A percentile compares a stretch with the other conserved stretches of the same genome.
phyloP scores from a whole-genome alignment of 2,888 invertebrate genomes.

The Podabrus alpinus region DNA sequence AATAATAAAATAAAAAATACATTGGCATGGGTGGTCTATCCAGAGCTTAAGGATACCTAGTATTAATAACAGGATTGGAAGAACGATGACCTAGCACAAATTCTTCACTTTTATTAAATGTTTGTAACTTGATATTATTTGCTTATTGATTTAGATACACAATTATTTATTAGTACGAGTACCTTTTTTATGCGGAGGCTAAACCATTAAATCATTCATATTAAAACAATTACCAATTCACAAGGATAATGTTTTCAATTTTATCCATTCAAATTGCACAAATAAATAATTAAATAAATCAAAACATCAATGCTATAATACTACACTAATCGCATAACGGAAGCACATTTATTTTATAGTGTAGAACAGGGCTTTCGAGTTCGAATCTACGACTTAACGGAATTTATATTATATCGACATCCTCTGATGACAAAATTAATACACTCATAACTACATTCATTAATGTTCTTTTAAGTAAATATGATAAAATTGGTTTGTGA shows the following conservation, averaged over 20 bases:
- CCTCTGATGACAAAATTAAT: not conserved
- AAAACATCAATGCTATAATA: not conserved
- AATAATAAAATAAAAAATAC: not conserved
- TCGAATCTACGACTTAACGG: not conserved
- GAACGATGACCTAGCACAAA: not conserved
- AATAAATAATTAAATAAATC: not conserved
- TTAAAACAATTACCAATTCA: not conserved
- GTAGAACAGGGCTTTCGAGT: not conserved
- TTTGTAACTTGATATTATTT: not conserved
- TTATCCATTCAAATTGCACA: not conserved
- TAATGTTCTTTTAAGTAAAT: not conserved
- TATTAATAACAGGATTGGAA: not conserved
- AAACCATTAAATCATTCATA: not conserved
- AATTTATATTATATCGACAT: not conserved
- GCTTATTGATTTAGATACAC: not conserved
- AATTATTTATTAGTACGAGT: constrained; percentile 1
- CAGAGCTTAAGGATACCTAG: not conserved
- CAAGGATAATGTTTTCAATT: not conserved
- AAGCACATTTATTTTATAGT: not conserved
- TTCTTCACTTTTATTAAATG: not conserved
- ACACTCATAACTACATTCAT: not conserved
- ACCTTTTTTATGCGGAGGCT: not conserved
- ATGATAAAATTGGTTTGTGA: not conserved
- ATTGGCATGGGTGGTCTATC: not conserved
- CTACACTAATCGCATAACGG: not conserved